Base-by-base conservation (phyloP, 2,113 vertebrate genomes). In the Odontophorus gujanensis region DNA sequence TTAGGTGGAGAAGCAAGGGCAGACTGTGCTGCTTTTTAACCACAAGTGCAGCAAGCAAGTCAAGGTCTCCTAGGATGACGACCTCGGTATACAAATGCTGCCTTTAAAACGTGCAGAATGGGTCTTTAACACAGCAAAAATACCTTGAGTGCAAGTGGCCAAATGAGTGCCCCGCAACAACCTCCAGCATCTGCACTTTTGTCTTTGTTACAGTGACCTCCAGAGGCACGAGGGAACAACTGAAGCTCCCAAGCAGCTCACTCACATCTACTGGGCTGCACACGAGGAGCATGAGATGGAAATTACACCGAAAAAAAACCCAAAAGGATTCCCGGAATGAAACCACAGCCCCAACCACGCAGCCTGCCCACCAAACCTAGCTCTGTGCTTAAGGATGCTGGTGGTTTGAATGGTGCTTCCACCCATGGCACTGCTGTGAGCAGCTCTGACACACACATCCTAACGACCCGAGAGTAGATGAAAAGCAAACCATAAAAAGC, bases 181-280 rank as follows among this genome's bases (percentile, higher is more conserved):
- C 32, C 77, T 15, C 34, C 82, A 50, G 38, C 10, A 22, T 45
- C 62, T 78, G 69, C 26, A 84, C 94, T 93, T 93, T 90, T 69
- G 47, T 94, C 95, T 96, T 96, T 97, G 93, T 63, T 95, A 95
- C 2, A 96, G 94, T 96, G 96, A 96, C 95, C 95, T 97, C 96
- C 96, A 96, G 96, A 96, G 94, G 95, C 84, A 88, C 69, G 2
- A 72, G 87, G 74, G 57, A 95, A 94, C 92, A 96, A 96, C 73
- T 96, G 96, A 96, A 71, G 22, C 32, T 96, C 63, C 62, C 62
- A 6, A 69, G 51, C 8, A 15, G 55, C 42, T 90, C 28, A 74
- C 38, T 32, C 38, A 13, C 68, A 11, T 0, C 32, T 11, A 18
- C 43, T 5, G 32, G 61, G 26, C 3, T 50, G 71, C 36, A 57